A percentile compares a stretch with the other conserved stretches of the same genome.
phyloP scores from a whole-genome alignment of 1,140 invertebrate genomes.

The Drosophila ohnishii region DNA sequence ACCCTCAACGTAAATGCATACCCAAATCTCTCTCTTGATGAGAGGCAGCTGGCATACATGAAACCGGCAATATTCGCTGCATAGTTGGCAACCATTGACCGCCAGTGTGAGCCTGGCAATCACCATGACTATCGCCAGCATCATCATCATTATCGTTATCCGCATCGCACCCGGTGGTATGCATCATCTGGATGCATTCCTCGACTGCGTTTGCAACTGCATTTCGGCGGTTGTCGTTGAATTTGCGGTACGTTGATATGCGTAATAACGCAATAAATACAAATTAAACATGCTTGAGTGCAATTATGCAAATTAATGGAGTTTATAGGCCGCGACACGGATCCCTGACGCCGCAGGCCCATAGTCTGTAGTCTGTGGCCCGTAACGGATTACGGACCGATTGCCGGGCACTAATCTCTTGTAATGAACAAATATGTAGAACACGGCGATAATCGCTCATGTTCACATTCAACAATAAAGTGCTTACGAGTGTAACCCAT shows the following conservation, averaged over 20 bases:
- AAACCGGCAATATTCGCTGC: conserved; percentile 28
- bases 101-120: conserved; percentile 13
- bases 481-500: conserved; percentile 60
- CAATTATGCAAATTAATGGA: conserved; percentile 77
- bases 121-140: conserved; percentile 15
- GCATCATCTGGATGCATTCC: conserved; percentile 42
- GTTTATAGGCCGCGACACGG: conserved; percentile 64
- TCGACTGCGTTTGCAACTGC: conserved; percentile 34
- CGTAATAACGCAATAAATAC: conserved; percentile 80
- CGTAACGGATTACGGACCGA: conserved; percentile 72
- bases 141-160: conserved; percentile 35
- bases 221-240: conserved; percentile 54
- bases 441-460: conserved; percentile 78
- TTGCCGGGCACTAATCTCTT: conserved; percentile 75
- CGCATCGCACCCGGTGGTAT: conserved; percentile 23
- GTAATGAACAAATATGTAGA: conserved; percentile 79
- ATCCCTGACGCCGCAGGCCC: conserved; percentile 23
- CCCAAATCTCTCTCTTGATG: background rate
- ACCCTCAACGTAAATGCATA: background rate
- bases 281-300: conserved; percentile 82
- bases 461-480: conserved; percentile 69
- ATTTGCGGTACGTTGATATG: conserved; percentile 68
- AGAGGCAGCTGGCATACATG: background rate
- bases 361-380: background rate
- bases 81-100: conserved; percentile 22